phyloP scores from a whole-genome alignment of 2,888 invertebrate genomes.

The Lordiphosa andalusiaca region DNA sequence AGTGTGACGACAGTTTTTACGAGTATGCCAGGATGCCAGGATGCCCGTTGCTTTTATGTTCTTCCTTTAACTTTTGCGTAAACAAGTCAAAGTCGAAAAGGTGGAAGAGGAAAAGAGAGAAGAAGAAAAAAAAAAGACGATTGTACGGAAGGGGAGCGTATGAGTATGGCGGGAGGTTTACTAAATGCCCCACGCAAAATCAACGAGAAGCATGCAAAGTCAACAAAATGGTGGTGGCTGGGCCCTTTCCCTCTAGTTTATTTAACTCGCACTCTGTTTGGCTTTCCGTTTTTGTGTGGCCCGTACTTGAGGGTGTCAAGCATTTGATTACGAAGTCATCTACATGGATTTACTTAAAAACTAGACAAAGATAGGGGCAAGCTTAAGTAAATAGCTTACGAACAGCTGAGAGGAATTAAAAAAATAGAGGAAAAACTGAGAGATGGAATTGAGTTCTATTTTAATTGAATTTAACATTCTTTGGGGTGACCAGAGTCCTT shows the following conservation, averaged over 20 bases:
- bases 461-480: too few relatives aligned
- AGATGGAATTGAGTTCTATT: too few relatives aligned
- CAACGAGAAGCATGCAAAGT: conserved; percentile 11
- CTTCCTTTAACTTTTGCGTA: conserved; percentile 68
- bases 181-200: conserved; percentile 29
- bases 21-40: conserved; percentile 60
- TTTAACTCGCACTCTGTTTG: conserved; percentile 16
- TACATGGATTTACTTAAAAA: conserved; percentile 1
- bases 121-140: conserved; percentile 11
- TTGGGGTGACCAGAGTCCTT: too few relatives aligned
- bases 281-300: conserved; percentile 9
- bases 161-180: conserved; percentile 15
- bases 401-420: too few relatives aligned
- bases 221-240: conserved; percentile 29
- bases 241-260: conserved; percentile 14
- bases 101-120: conserved; percentile 40
- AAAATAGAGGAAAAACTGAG: too few relatives aligned
- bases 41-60: conserved; percentile 62
- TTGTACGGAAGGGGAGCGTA: conserved; percentile 1
- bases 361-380: not conserved
- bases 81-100: conserved; percentile 72
- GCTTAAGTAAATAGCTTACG: not conserved
- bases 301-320: conserved; percentile 4
- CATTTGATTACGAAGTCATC: conserved; percentile 12
- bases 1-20: conserved; percentile 70